Conservation (phyloP, 2,797 vertebrate genomes). For the Masticophis lateralis region DNA sequence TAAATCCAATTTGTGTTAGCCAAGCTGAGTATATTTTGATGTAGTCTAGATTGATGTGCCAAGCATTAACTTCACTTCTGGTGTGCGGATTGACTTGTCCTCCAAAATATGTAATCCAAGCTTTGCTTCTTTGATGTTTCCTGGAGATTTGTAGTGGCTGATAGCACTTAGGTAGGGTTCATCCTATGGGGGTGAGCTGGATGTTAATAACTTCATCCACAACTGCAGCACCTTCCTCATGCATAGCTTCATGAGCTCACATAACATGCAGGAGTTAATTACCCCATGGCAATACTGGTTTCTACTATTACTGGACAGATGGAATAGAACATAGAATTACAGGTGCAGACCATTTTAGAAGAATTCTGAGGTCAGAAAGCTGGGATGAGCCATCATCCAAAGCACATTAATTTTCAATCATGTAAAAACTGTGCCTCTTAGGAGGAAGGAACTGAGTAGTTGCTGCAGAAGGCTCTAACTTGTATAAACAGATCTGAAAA, state of each 20-base stretch:
- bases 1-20: too few species aligned
- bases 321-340: slow-evolving; percentile 66
- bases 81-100: slow-evolving; percentile 35
- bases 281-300: slow-evolving; percentile 79
- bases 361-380: not conserved
- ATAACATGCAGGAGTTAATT: slow-evolving; percentile 72
- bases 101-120: slow-evolving; percentile 79
- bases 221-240: slow-evolving; percentile 66
- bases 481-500: not conserved
- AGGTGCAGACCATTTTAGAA: slow-evolving; percentile 68
- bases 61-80: not conserved
- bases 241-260: slow-evolving; percentile 70
- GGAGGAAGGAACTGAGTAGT: not conserved
- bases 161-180: slow-evolving; percentile 68
- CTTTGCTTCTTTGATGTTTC: slow-evolving; percentile 75
- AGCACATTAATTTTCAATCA: not conserved
- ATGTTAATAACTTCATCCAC: slow-evolving; percentile 70
- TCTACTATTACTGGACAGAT: slow-evolving; percentile 71
- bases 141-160: slow-evolving; percentile 80
- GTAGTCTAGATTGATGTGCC: not conserved
- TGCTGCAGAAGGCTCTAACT: not conserved
- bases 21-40: not conserved
- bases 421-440: not conserved
- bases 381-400: not conserved
- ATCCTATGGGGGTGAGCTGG: slow-evolving; percentile 75